A percentile compares a stretch with the other conserved stretches of the same genome.
Conservation (phyloP, 2,888 invertebrate genomes). For the Caenorhabditis macrosperma region DNA sequence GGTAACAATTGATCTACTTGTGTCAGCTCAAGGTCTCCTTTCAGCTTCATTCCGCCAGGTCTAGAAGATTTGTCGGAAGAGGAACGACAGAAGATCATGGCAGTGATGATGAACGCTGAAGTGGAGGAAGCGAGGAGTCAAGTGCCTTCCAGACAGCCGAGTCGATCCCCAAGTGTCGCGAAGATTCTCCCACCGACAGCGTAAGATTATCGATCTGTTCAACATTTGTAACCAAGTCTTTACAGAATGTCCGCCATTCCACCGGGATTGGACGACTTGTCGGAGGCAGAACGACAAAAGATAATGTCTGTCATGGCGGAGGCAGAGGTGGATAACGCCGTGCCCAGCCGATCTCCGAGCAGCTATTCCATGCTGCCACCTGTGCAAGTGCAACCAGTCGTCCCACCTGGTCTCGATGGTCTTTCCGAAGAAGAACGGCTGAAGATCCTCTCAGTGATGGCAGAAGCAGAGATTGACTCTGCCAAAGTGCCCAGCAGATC, state of each 20-base stretch:
- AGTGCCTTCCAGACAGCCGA: constrained; percentile 41
- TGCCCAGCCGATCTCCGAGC: constrained; percentile 31
- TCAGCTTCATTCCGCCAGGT: constrained; percentile 59
- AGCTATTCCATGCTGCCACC: constrained; percentile 18
- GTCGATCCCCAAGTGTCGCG: constrained; percentile 36
- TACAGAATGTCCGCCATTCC: constrained; percentile 37
- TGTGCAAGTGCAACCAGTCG: constrained; percentile 1
- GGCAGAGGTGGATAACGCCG: constrained; percentile 45
- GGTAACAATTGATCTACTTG: not conserved
- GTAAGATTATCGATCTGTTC: constrained; percentile 7
- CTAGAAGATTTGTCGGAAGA: constrained; percentile 83
- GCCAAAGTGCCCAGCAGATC: constrained; percentile 16
- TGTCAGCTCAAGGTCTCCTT: not conserved
- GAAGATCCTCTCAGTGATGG: constrained; percentile 84
- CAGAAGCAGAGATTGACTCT: constrained; percentile 54
- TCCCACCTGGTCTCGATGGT: constrained; percentile 76
- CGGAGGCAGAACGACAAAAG: constrained; percentile 84
- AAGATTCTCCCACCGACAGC: not conserved
- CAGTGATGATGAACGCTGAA: constrained; percentile 85
- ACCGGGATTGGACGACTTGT: constrained; percentile 81
- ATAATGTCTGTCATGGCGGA: constrained; percentile 84
- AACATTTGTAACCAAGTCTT: not conserved
- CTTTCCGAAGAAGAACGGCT: constrained; percentile 84
- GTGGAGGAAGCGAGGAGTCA: constrained; percentile 68
- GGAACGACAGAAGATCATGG: constrained; percentile 84